Conservation (phyloP, 2,888 invertebrate genomes). For the Muschampia plurimacula region DNA sequence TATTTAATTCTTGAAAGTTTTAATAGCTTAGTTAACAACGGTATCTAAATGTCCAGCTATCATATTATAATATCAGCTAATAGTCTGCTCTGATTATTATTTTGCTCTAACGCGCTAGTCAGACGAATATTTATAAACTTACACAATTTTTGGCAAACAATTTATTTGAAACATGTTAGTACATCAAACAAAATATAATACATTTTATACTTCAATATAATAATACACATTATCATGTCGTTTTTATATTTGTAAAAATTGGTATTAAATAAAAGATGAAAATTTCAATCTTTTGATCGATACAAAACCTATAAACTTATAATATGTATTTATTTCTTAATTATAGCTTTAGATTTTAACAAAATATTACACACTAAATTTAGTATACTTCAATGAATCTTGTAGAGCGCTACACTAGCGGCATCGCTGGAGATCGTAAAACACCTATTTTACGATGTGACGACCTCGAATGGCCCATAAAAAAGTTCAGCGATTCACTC, state of each 20-base stretch:
- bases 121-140: too few relatives aligned
- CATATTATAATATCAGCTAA: too few relatives aligned
- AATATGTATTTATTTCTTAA: not conserved
- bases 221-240: too few relatives aligned
- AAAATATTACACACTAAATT: not conserved
- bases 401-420: conserved; percentile 75
- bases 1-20: too few relatives aligned
- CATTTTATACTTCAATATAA: too few relatives aligned
- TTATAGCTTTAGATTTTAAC: not conserved
- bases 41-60: too few relatives aligned
- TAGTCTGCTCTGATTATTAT: too few relatives aligned
- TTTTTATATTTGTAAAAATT: too few relatives aligned
- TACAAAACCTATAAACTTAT: not conserved
- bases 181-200: not conserved
- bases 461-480: conserved; percentile 77
- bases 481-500: conserved; percentile 69
- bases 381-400: not conserved
- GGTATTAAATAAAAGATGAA: too few relatives aligned
- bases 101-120: too few relatives aligned
- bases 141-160: too few relatives aligned
- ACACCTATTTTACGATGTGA: conserved; percentile 78
- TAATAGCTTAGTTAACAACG: too few relatives aligned
- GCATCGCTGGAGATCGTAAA: conserved; percentile 77
- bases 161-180: not conserved
- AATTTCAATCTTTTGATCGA: not conserved